phyloP scores from a whole-genome alignment of 1,140 invertebrate genomes.

The Drosophila carrolli region DNA sequence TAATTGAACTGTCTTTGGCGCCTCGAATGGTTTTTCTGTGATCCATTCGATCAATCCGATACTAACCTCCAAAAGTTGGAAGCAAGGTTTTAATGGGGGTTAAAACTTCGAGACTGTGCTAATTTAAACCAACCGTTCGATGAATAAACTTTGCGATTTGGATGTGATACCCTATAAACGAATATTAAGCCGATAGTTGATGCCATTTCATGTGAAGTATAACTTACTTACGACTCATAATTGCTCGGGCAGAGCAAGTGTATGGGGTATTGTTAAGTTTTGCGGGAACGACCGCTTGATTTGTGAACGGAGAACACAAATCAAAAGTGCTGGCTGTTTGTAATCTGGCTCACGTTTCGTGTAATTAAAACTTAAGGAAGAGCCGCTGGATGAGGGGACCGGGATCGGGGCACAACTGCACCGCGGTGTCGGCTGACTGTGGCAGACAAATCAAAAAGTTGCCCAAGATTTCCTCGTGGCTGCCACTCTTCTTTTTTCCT shows the following conservation, averaged over 20 bases:
- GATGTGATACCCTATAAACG: neutral
- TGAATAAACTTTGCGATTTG: too few species aligned
- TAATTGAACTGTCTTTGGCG: too few species aligned
- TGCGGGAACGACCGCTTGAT: neutral
- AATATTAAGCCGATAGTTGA: too few species aligned
- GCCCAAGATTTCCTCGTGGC: conserved; percentile 28
- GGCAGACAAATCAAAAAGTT: conserved; percentile 60
- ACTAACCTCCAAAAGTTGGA: too few species aligned
- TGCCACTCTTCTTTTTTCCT: conserved; percentile 11
- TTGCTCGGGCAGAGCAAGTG: neutral
- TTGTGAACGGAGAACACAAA: conserved; percentile 22
- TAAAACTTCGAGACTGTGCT: too few species aligned
- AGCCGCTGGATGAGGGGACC: neutral
- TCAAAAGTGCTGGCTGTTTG: conserved; percentile 39
- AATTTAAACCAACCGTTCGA: too few species aligned
- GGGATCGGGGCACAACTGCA: conserved; percentile 12
- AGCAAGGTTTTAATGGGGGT: too few species aligned
- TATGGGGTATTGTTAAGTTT: neutral
- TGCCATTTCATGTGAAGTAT: neutral
- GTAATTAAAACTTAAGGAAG: conserved; percentile 54
- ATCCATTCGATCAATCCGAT: too few species aligned
- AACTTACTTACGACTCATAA: neutral
- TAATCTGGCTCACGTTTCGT: conserved; percentile 55
- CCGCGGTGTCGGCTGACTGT: conserved; percentile 5
- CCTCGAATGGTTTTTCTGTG: too few species aligned